Conservation (phyloP, 1,140 invertebrate genomes). For the Drosophila cardini region DNA sequence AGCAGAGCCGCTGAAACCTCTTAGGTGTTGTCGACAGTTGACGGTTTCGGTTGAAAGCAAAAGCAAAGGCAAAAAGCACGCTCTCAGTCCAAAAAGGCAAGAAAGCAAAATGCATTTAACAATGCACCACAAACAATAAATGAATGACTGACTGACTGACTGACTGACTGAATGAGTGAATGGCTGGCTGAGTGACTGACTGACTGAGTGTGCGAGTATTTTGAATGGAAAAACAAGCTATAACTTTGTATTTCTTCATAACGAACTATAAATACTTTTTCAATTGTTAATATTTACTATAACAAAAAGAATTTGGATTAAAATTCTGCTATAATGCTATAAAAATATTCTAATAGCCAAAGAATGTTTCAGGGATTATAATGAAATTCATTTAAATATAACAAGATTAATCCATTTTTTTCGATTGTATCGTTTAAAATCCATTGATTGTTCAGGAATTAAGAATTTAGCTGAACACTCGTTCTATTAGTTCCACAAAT, state of each 20-base stretch:
- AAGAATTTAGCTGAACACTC: no score
- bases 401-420: no score
- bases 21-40: conserved; percentile 54
- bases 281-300: background rate
- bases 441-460: no score
- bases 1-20: conserved; percentile 47
- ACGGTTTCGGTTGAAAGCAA: conserved; percentile 51
- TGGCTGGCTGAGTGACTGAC: conserved; percentile 11
- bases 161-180: conserved; percentile 26
- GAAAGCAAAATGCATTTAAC: conserved; percentile 36
- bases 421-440: no score
- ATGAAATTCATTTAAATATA: no score
- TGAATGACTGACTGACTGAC: conserved; percentile 29
- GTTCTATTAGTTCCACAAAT: no score
- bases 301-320: no score
- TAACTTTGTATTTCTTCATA: conserved; percentile 1
- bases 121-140: conserved; percentile 22
- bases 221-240: conserved; percentile 8
- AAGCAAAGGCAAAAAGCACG: conserved; percentile 31
- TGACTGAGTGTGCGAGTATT: conserved; percentile 25
- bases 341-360: no score
- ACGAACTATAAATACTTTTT: conserved; percentile 5
- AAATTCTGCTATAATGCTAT: no score
- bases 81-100: conserved; percentile 21
- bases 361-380: no score